Evolutionary conservation across 2,113 vertebrate species (phyloP).

Genomic region (Rhodinocichla rosea): DNA sequence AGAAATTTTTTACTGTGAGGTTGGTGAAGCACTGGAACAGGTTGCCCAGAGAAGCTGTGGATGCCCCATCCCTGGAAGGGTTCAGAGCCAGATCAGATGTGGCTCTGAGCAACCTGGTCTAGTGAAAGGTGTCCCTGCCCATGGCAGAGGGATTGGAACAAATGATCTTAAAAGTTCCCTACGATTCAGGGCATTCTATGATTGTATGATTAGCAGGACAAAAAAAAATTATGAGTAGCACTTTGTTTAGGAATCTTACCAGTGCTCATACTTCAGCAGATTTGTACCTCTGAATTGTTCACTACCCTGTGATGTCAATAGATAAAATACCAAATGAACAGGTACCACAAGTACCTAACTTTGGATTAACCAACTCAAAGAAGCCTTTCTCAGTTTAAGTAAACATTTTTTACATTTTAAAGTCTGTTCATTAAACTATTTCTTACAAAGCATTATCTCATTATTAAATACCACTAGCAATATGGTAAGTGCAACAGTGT

Average conservation of each 20-base stretch:
- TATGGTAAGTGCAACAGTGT: not conserved
- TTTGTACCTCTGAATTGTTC: not conserved
- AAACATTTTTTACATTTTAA: not conserved
- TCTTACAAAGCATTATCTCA: not conserved
- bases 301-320: not conserved
- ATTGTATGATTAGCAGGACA: not conserved
- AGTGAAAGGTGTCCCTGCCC: not conserved
- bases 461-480: not conserved
- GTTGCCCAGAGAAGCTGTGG: not conserved
- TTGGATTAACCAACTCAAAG: not conserved
- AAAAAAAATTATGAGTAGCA: not conserved
- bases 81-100: not conserved
- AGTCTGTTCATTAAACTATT: not conserved
- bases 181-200: not conserved
- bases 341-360: not conserved
- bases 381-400: not conserved
- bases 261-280: not conserved
- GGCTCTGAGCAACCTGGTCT: not conserved
- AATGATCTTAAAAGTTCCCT: not conserved
- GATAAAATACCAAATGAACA: not conserved
- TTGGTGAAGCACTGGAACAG: not conserved
- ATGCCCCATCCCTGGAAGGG: not conserved
- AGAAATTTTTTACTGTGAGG: not conserved
- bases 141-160: not conserved
- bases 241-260: not conserved